phyloP scores from a whole-genome alignment of 1,140 invertebrate genomes.

The Bombus huntii region DNA sequence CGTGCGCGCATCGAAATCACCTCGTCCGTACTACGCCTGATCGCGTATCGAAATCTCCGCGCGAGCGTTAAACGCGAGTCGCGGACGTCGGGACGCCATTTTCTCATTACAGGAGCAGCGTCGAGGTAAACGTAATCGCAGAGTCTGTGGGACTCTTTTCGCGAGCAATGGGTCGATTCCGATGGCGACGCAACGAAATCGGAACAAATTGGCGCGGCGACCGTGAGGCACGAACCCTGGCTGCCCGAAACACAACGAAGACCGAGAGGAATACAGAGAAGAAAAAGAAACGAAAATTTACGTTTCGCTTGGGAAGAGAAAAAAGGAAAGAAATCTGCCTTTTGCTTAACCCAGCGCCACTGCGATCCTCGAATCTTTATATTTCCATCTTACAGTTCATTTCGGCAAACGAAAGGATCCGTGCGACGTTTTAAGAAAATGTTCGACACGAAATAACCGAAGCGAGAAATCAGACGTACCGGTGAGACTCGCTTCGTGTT shows the following conservation, averaged over 20 bases:
- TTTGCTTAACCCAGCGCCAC: no score
- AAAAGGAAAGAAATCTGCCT: background rate
- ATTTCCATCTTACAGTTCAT: no score
- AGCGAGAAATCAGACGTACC: no score
- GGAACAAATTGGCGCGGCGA: slow-evolving; percentile 24
- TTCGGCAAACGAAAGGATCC: no score
- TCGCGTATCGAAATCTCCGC: slow-evolving; percentile 22
- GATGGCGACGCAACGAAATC: slow-evolving; percentile 12
- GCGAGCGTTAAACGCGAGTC: background rate
- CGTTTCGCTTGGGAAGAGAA: background rate
- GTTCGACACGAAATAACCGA: no score
- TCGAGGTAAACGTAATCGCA: background rate
- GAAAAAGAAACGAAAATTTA: background rate
- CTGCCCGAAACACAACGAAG: background rate
- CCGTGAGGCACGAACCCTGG: slow-evolving; percentile 12
- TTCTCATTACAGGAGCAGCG: background rate
- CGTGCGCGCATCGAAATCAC: slow-evolving; percentile 35
- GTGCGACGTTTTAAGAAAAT: no score
- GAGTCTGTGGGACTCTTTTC: background rate
- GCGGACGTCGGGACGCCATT: background rate
- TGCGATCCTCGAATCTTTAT: no score
- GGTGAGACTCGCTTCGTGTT: no score
- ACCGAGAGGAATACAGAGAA: background rate
- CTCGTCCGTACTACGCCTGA: background rate
- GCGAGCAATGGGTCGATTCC: slow-evolving; percentile 4